A percentile compares a stretch with the other conserved stretches of the same genome.
These are phyloP conservation scores for Sipha maydis DNA, from an alignment of 2,888 invertebrate genomes.

Conservation along the genomic window DNA sequence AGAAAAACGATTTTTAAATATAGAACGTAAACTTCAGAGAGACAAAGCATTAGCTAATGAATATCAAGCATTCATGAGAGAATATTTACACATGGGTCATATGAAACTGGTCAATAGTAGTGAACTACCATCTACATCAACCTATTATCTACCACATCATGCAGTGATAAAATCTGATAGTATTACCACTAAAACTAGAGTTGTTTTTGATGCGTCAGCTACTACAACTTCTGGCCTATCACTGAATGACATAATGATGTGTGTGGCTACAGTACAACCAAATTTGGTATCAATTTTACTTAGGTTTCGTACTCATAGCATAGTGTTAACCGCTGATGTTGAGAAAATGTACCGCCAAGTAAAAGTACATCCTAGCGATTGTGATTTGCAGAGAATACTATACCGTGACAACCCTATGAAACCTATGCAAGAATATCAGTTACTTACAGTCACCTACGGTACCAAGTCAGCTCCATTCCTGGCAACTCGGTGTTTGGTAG, in stretches of 20 bases:
- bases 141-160: slow-evolving; percentile 65
- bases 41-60: background rate
- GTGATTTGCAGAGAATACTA: slow-evolving; percentile 66
- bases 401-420: slow-evolving; percentile 65
- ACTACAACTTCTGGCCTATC: slow-evolving; percentile 64
- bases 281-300: slow-evolving; percentile 66
- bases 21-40: background rate
- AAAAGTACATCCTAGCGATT: slow-evolving; percentile 64
- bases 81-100: slow-evolving; percentile 63
- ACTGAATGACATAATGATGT: slow-evolving; percentile 66
- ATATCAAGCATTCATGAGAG: slow-evolving; percentile 63
- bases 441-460: slow-evolving; percentile 67
- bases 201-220: slow-evolving; percentile 64
- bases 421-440: slow-evolving; percentile 48
- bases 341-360: slow-evolving; percentile 67
- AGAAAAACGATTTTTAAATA: background rate
- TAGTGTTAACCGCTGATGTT: slow-evolving; percentile 66
- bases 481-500: slow-evolving; percentile 65
- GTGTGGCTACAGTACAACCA: slow-evolving; percentile 66
- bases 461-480: slow-evolving; percentile 66
- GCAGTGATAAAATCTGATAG: slow-evolving; percentile 63
- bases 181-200: slow-evolving; percentile 64
- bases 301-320: slow-evolving; percentile 65
- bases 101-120: slow-evolving; percentile 62
- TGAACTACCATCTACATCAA: background rate